Conservation (phyloP, 1,140 invertebrate species). For the Reticulitermes speratus region DNA sequence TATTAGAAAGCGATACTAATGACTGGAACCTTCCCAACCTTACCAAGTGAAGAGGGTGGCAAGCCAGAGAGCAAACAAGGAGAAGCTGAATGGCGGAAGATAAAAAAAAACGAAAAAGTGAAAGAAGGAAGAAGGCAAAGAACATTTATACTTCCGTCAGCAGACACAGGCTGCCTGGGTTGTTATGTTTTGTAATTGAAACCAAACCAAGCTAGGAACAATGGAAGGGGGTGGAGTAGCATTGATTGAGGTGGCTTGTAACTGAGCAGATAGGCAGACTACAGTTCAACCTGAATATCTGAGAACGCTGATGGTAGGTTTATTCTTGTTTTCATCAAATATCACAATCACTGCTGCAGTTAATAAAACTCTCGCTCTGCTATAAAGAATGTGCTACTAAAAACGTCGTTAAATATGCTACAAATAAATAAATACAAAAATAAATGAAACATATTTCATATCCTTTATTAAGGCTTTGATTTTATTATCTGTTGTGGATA, state of each 20-base stretch:
- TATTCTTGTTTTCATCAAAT: too few relatives aligned
- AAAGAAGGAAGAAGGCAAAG: background rate
- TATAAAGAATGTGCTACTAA: too few relatives aligned
- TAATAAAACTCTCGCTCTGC: too few relatives aligned
- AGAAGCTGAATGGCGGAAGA: background rate
- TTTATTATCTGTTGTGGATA: too few relatives aligned
- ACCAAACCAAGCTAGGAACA: slow-evolving; percentile 18
- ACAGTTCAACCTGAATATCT: background rate
- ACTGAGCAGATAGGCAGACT: background rate
- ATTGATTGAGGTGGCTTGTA: background rate
- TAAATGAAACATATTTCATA: too few relatives aligned
- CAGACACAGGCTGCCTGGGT: background rate
- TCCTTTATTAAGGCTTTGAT: too few relatives aligned
- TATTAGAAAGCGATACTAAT: slow-evolving; percentile 6
- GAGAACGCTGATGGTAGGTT: too few relatives aligned
- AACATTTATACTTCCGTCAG: background rate
- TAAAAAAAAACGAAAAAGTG: background rate
- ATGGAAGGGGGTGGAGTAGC: background rate
- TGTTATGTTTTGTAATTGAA: slow-evolving; percentile 17
- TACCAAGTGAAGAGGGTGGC: background rate
- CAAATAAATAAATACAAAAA: too few relatives aligned
- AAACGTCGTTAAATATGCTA: too few relatives aligned
- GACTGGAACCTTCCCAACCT: background rate
- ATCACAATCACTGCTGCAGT: too few relatives aligned
- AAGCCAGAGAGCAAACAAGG: background rate